Evolutionary conservation across 2,797 vertebrate species (phyloP).

Genomic region (Dendrocincla tyrannina): DNA sequence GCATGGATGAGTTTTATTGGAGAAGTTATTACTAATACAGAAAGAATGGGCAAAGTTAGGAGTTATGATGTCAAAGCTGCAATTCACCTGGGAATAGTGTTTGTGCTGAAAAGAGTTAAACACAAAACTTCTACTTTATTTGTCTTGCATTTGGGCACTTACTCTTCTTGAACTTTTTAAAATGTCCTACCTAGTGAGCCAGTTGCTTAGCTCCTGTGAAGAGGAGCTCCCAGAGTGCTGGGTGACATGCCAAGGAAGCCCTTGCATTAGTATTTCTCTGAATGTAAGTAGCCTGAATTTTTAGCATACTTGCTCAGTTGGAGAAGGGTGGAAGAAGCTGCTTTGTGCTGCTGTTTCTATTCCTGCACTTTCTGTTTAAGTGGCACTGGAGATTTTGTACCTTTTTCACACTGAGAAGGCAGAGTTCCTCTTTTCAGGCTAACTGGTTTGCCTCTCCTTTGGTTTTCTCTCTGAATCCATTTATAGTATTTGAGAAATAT

Average conservation of each 20-base stretch:
- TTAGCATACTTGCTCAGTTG: background rate
- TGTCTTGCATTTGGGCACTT: background rate
- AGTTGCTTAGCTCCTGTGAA: background rate
- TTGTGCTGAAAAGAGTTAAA: background rate
- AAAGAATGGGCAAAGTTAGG: background rate
- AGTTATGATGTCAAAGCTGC: background rate
- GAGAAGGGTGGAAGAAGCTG: background rate
- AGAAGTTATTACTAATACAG: background rate
- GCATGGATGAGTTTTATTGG: slow-evolving; percentile 43
- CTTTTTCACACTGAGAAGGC: background rate
- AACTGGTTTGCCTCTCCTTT: background rate
- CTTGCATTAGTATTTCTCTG: background rate
- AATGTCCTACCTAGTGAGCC: background rate
- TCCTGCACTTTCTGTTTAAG: background rate
- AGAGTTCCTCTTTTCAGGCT: background rate
- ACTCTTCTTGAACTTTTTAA: background rate
- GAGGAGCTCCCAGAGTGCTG: background rate
- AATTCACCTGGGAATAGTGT: background rate
- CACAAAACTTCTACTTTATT: background rate
- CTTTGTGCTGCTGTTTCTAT: slow-evolving; percentile 11
- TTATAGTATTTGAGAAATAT: background rate
- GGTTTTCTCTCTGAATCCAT: background rate
- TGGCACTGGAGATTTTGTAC: background rate
- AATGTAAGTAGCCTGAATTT: background rate
- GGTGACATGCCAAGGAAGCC: background rate